These are phyloP conservation scores for Tineola bisselliella DNA, from an alignment of 2,888 invertebrate genomes.

Conservation along the genomic window DNA sequence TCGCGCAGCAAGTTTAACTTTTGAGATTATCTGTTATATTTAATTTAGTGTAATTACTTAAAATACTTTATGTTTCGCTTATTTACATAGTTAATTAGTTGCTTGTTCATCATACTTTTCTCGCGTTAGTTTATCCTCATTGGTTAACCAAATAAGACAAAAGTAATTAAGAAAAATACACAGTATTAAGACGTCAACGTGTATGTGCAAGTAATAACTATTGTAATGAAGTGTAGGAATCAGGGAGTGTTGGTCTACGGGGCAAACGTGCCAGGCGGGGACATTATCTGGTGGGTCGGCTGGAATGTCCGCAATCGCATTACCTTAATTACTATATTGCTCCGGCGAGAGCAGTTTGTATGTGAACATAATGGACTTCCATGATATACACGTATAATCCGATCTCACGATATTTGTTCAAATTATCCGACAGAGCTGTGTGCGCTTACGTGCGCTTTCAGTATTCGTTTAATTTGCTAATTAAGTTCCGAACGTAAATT, in stretches of 20 bases:
- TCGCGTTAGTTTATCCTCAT: no score
- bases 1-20: background rate
- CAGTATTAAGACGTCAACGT: no score
- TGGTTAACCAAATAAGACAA: no score
- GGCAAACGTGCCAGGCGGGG: background rate
- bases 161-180: no score
- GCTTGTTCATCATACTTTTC: no score
- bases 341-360: slow-evolving; percentile 22
- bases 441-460: background rate
- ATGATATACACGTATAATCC: slow-evolving; percentile 30
- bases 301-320: slow-evolving; percentile 32
- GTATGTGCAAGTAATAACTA: background rate
- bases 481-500: background rate
- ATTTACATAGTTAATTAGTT: no score
- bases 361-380: slow-evolving; percentile 15
- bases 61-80: no score
- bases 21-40: background rate
- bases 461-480: background rate
- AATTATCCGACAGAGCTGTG: slow-evolving; percentile 6
- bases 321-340: slow-evolving; percentile 50
- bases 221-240: slow-evolving; percentile 7
- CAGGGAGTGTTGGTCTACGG: background rate
- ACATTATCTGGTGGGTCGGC: slow-evolving; percentile 11
- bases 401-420: slow-evolving; percentile 21
- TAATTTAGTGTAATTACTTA: no score